Evolutionary conservation across 2,888 invertebrate genomes (phyloP).

Genomic region (Mellilla xanthometata): DNA sequence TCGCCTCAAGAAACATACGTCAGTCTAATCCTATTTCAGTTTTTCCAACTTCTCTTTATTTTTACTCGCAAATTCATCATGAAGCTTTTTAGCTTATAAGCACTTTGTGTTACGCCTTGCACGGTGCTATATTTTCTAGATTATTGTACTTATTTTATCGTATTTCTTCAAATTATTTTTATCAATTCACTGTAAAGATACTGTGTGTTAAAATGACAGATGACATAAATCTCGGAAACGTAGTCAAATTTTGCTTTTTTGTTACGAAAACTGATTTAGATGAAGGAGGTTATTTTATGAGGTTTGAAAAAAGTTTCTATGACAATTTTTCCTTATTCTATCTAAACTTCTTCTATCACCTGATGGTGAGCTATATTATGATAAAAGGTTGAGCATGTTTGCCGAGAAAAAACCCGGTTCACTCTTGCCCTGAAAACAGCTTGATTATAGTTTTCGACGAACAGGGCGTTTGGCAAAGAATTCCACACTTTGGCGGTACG

Average conservation of each 20-base stretch:
- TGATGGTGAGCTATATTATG: no score
- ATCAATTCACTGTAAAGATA: slow-evolving; percentile 13
- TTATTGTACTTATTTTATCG: neutral
- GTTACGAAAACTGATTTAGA: slow-evolving; percentile 6
- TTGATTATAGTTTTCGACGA: no score
- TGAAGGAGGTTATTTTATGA: neutral
- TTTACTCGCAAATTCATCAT: slow-evolving; percentile 17
- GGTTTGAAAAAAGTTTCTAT: neutral
- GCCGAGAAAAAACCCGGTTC: no score
- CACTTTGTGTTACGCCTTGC: neutral
- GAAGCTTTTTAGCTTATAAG: neutral
- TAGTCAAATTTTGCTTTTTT: slow-evolving; percentile 1
- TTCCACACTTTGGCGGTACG: no score
- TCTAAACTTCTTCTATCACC: no score
- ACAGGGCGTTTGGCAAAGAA: no score
- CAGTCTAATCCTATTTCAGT: slow-evolving; percentile 1
- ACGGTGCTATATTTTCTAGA: neutral
- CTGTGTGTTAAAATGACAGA: slow-evolving; percentile 10
- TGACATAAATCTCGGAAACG: neutral
- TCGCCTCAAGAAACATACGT: slow-evolving; percentile 8
- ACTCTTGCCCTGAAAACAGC: no score
- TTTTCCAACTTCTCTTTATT: slow-evolving; percentile 1
- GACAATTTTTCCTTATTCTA: neutral
- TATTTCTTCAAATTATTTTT: slow-evolving; percentile 1
- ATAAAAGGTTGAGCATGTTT: no score